Evolutionary conservation across 2,888 invertebrate genomes (phyloP), one percentile per base, ranked within the genome.

Genomic region (Leucophenga montana): DNA sequence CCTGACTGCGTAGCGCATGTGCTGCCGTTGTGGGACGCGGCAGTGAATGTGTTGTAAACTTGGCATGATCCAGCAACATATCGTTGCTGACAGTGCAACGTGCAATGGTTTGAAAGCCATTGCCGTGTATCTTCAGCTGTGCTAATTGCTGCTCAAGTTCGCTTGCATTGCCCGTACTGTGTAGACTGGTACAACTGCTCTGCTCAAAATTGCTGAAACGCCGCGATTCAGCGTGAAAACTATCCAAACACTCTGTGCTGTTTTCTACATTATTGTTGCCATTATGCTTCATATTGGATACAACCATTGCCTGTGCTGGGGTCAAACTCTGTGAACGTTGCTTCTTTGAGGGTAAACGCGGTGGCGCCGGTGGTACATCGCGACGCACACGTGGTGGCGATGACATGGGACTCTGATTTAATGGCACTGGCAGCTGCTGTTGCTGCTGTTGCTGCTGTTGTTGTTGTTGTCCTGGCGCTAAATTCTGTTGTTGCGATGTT

Each of bases 261-360:
- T 27, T 54, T 9, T n/a, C 22, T 31, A 48, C 50, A 31, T 72
- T 68, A 1, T 66, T 56, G 80, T 92, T 92, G 68, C 93, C 91
- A 4, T 93, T 93, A 85, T 76, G 78, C 66, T 80, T 84, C 1
- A 84, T 77, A 67, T 83, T 83, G 62, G 82, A 80, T 6, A 85
- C 86, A 16, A 83, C 78, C 70, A 85, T 84, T 0, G 86, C 85
- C 74, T 92, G 91, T 0, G 89, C 89, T 0, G 95, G 94, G 0
- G 94, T 94, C 44, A 95, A 87, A 0, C 95, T 95, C 83, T 95
- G 94, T n/a, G 95, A 95, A 71, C 95, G 90, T 86, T 95, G 81
- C 83, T 93, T 92, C 83, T 93, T 91, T 46, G 90, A 89, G 11
- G 91, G 91, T 72, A 91, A 77, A 71, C 89, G 86, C 4, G 91